Conservation (phyloP, 1,140 invertebrate species). For the Drosophila kanapiae region DNA sequence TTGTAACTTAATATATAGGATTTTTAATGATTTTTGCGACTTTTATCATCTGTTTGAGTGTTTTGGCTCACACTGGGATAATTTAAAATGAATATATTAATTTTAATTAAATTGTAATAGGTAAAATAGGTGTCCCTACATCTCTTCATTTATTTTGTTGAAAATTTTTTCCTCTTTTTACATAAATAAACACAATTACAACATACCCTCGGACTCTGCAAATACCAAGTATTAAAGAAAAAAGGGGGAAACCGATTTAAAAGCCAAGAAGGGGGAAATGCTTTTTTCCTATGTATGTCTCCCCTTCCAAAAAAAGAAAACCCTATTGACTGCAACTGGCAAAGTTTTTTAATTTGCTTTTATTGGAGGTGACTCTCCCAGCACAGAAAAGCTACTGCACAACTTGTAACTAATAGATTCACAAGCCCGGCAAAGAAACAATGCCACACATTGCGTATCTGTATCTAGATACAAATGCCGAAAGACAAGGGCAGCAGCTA, state of each 20-base stretch:
- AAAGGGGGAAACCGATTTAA: slow-evolving; percentile 44
- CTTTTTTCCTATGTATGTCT: neutral
- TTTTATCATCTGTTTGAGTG: too few relatives aligned
- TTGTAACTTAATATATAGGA: too few relatives aligned
- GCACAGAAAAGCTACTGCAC: slow-evolving; percentile 47
- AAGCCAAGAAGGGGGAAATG: slow-evolving; percentile 19
- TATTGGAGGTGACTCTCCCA: slow-evolving; percentile 66
- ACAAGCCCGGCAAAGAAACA: slow-evolving; percentile 73
- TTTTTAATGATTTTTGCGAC: too few relatives aligned
- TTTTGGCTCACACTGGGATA: too few relatives aligned
- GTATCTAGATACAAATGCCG: slow-evolving; percentile 69
- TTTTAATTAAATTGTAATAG: too few relatives aligned
- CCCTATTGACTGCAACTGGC: slow-evolving; percentile 32
- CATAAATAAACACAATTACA: neutral
- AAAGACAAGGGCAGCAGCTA: slow-evolving; percentile 33
- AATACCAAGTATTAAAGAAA: neutral
- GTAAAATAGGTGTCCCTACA: neutral
- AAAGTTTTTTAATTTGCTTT: slow-evolving; percentile 84
- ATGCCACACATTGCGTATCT: slow-evolving; percentile 51
- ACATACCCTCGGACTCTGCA: neutral
- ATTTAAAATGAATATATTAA: too few relatives aligned
- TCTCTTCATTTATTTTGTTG: neutral
- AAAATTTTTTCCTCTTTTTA: neutral
- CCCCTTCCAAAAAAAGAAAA: neutral
- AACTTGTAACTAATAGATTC: slow-evolving; percentile 83